These are phyloP conservation scores for Urocynchramus pylzowi DNA, from an alignment of 2,113 vertebrate genomes.

Conservation along the genomic window DNA sequence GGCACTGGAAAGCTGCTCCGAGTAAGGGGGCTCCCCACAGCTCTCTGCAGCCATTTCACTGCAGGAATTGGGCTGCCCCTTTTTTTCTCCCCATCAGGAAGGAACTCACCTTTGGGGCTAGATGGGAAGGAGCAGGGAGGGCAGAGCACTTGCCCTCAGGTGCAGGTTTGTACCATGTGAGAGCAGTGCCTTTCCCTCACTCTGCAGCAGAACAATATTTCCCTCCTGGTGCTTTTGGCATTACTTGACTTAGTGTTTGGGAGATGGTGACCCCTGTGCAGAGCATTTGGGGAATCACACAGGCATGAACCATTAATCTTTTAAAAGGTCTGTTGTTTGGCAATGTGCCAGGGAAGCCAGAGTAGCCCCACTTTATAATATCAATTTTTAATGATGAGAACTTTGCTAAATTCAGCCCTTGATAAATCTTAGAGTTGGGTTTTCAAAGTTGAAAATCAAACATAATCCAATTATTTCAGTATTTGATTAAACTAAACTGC, in stretches of 20 bases:
- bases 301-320: conserved; percentile 61
- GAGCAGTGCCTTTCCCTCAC: neutral
- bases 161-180: neutral
- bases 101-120: neutral
- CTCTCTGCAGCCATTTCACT: neutral
- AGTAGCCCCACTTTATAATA: conserved; percentile 31
- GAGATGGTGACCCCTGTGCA: neutral
- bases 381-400: conserved; percentile 68
- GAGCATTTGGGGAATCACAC: conserved; percentile 21
- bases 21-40: neutral
- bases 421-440: conserved; percentile 48
- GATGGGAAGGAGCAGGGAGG: neutral
- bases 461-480: conserved; percentile 62
- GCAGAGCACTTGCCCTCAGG: neutral
- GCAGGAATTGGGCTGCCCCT: neutral
- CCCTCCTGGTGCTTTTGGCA: conserved; percentile 25
- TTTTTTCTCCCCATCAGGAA: neutral
- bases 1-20: neutral
- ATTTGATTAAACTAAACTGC: conserved; percentile 69
- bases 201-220: neutral
- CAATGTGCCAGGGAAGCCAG: neutral
- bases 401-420: conserved; percentile 62
- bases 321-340: conserved; percentile 58
- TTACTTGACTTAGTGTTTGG: conserved; percentile 25
- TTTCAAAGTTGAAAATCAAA: conserved; percentile 71